Evolutionary conservation across 1,140 invertebrate genomes (phyloP).

Genomic region (Andrena cerasifolii): DNA sequence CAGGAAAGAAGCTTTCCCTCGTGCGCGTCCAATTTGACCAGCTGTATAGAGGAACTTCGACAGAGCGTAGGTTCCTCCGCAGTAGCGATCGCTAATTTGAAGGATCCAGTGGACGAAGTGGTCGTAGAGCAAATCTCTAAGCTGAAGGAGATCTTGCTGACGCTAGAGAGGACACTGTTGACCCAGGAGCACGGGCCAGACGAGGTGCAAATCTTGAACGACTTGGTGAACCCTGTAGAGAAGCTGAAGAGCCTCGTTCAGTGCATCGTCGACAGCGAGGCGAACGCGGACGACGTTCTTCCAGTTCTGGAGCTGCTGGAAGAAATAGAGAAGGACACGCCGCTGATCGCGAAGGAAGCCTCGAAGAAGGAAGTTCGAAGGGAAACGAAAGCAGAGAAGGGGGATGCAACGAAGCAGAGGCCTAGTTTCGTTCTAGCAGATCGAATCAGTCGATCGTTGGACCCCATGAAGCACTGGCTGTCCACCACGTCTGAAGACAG

Average conservation of each 20-base stretch:
- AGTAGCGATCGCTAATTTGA: slow-evolving; percentile 60
- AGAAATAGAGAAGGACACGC: slow-evolving; percentile 71
- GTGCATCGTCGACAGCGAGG: slow-evolving; percentile 51
- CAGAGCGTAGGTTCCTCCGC: slow-evolving; percentile 65
- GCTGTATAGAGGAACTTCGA: slow-evolving; percentile 67
- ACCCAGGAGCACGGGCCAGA: slow-evolving; percentile 65
- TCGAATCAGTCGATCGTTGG: slow-evolving; percentile 51
- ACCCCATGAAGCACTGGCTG: slow-evolving; percentile 67
- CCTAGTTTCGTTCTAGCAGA: slow-evolving; percentile 13
- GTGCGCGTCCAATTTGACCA: slow-evolving; percentile 53
- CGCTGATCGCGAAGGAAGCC: slow-evolving; percentile 62
- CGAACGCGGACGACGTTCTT: slow-evolving; percentile 39
- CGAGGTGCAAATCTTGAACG: slow-evolving; percentile 65
- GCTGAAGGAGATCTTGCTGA: slow-evolving; percentile 70
- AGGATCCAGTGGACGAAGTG: slow-evolving; percentile 58
- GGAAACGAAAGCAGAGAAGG: slow-evolving; percentile 27
- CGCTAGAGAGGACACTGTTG: slow-evolving; percentile 70
- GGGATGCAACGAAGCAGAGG: neutral
- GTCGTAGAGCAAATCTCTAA: slow-evolving; percentile 64
- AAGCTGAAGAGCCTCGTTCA: slow-evolving; percentile 64
- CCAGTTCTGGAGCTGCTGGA: slow-evolving; percentile 70
- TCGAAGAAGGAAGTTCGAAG: slow-evolving; percentile 55
- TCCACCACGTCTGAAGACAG: slow-evolving; percentile 54
- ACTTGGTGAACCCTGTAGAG: slow-evolving; percentile 63
- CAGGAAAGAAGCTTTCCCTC: slow-evolving; percentile 39